Evolutionary conservation across 2,113 vertebrate genomes (phyloP).

Genomic region (Xenopus tropicalis): DNA sequence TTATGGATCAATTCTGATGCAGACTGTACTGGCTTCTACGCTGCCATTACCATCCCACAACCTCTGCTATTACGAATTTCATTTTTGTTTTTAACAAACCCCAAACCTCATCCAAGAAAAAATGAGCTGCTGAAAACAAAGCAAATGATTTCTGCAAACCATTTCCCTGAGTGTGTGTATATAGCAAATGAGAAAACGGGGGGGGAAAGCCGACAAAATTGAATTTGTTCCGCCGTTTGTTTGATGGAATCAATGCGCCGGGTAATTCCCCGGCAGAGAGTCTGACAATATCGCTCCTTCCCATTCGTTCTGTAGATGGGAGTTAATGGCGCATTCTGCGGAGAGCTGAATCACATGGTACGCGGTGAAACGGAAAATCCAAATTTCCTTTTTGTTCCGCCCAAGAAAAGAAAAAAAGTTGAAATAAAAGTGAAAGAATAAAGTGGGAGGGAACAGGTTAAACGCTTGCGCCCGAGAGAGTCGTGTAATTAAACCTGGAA

Average conservation of each 20-base stretch:
- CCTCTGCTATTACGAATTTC: too few relatives aligned
- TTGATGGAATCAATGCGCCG: conserved; percentile 13
- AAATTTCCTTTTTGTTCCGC: background rate
- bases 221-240: background rate
- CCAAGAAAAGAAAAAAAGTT: background rate
- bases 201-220: background rate
- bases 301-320: conserved; percentile 12
- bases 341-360: background rate
- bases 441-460: background rate
- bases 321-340: background rate
- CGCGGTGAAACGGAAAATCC: background rate
- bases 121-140: too few relatives aligned
- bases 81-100: too few relatives aligned
- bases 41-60: too few relatives aligned
- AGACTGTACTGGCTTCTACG: too few relatives aligned
- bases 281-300: background rate
- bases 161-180: background rate
- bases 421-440: background rate
- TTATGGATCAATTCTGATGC: too few relatives aligned
- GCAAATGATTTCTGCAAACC: too few relatives aligned
- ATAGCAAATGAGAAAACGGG: background rate
- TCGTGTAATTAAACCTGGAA: conserved; percentile 16
- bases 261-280: background rate
- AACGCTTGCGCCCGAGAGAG: background rate
- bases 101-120: too few relatives aligned